These are phyloP conservation scores for Coluber constrictor DNA, from an alignment of 2,797 vertebrate species.

Conservation along the genomic window DNA sequence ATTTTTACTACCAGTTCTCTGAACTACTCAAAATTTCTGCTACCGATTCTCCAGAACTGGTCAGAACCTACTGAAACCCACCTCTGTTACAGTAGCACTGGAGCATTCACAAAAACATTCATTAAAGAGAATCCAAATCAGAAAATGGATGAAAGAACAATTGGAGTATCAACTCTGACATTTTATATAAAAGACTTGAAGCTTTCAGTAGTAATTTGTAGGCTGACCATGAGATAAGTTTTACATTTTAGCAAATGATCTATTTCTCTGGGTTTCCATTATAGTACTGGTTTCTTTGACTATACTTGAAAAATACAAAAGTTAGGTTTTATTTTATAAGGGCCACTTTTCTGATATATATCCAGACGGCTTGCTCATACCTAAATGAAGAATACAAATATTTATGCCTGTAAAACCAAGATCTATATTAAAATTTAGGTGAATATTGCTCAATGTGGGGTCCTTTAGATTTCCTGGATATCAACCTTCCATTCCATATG, in stretches of 20 bases:
- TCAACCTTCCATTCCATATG: background rate
- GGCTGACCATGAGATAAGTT: background rate
- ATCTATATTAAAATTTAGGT: background rate
- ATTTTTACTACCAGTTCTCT: no score
- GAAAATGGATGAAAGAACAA: slow-evolving; percentile 7
- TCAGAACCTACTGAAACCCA: no score
- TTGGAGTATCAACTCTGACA: background rate
- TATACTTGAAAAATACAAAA: background rate
- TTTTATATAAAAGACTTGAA: slow-evolving; percentile 10
- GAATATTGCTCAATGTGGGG: background rate
- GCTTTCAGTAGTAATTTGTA: background rate
- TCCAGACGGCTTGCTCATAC: background rate
- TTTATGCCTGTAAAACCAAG: background rate
- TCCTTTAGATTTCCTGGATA: background rate
- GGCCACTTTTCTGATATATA: background rate
- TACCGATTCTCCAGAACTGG: no score
- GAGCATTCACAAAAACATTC: background rate
- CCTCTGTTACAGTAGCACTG: background rate
- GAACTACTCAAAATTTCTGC: no score
- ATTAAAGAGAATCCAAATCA: background rate
- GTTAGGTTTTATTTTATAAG: background rate
- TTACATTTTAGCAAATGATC: background rate
- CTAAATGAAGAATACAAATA: background rate
- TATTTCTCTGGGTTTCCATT: background rate
- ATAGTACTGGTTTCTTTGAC: background rate